Evolutionary conservation across 2,888 invertebrate species (phyloP).

Genomic region (Ariolimax columbianus): DNA sequence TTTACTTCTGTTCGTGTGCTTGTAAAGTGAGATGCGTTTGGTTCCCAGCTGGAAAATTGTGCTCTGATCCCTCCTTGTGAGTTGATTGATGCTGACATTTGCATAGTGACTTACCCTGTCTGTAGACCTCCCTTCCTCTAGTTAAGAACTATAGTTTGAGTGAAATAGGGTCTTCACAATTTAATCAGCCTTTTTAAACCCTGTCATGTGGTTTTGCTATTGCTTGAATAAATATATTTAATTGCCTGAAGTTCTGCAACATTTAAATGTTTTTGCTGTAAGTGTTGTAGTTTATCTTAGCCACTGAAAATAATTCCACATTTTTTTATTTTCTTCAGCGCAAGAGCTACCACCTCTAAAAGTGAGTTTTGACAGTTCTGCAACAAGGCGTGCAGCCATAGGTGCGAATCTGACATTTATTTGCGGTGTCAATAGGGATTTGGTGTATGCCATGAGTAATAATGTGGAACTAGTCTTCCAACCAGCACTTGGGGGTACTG

Average conservation of each 20-base stretch:
- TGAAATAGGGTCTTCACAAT: too few species aligned
- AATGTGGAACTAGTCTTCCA: not conserved
- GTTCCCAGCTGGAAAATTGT: too few species aligned
- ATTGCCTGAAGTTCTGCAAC: not conserved
- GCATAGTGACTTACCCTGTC: too few species aligned
- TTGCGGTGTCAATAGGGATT: slow-evolving; percentile 18
- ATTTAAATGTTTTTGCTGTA: not conserved
- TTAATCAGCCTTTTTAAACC: too few species aligned
- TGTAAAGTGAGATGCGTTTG: too few species aligned
- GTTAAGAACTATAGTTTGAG: too few species aligned
- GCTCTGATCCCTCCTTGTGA: too few species aligned
- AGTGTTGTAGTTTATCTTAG: not conserved
- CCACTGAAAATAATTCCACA: not conserved
- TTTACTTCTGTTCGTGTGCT: too few species aligned
- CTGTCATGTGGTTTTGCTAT: too few species aligned
- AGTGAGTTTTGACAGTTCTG: not conserved
- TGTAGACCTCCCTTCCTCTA: too few species aligned
- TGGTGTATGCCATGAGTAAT: slow-evolving; percentile 10
- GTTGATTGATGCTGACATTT: too few species aligned
- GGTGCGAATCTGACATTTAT: not conserved
- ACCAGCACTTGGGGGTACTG: not conserved
- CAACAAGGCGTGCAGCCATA: not conserved
- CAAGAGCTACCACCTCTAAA: not conserved
- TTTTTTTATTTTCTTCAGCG: slow-evolving; percentile 6
- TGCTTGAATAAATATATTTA: too few species aligned